These are phyloP conservation scores for Encarsia formosa DNA, from an alignment of 2,888 invertebrate species.

Conservation along the genomic window DNA sequence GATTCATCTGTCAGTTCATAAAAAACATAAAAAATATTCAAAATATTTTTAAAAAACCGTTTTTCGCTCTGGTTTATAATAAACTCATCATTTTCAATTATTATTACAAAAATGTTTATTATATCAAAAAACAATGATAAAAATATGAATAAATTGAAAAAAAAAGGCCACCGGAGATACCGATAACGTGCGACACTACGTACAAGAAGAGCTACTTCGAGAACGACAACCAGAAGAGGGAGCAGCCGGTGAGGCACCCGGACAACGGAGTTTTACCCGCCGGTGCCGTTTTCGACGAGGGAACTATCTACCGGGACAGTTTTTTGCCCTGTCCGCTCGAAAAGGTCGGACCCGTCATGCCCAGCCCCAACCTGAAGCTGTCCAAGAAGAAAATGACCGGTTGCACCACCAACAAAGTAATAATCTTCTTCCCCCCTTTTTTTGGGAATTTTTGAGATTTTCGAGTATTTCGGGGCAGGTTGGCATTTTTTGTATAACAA, in stretches of 20 bases:
- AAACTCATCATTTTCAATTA: too few relatives aligned
- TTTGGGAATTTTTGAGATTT: too few relatives aligned
- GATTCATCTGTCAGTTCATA: too few relatives aligned
- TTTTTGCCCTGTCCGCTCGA: conserved; percentile 34
- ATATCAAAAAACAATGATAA: not conserved
- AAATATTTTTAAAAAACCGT: too few relatives aligned
- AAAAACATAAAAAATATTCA: too few relatives aligned
- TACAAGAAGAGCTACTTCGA: conserved; percentile 45
- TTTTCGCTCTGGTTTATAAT: too few relatives aligned
- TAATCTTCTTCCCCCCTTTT: too few relatives aligned
- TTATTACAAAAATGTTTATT: not conserved
- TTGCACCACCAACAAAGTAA: conserved; percentile 48
- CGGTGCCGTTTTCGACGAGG: conserved; percentile 29
- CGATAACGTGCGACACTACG: conserved; percentile 44
- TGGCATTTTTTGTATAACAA: too few relatives aligned
- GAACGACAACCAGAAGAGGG: conserved; percentile 28
- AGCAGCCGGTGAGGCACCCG: conserved; percentile 34
- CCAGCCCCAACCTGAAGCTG: conserved; percentile 35
- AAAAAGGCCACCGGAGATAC: conserved; percentile 36
- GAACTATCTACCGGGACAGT: conserved; percentile 41
- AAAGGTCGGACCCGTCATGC: conserved; percentile 35
- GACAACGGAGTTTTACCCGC: conserved; percentile 29
- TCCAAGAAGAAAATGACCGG: conserved; percentile 38
- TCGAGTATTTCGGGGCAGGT: too few relatives aligned
- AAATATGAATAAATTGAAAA: not conserved